Evolutionary conservation across 2,888 invertebrate species (phyloP), one percentile per base, ranked within the genome.

Genomic region (Operophtera brumata): DNA sequence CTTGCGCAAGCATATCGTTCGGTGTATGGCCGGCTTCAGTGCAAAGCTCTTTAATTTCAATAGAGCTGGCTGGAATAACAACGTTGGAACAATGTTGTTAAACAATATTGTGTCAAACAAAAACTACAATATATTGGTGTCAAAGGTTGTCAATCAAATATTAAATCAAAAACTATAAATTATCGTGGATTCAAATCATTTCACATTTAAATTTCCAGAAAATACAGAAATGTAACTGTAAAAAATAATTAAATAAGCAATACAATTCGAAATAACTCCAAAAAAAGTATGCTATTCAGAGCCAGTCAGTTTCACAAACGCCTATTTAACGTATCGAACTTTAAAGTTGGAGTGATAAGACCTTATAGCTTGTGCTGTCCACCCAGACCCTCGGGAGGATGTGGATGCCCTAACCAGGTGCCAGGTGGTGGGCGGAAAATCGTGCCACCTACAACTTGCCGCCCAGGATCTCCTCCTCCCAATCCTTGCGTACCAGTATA

Each of bases 401-500:
- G 76, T 44, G 75, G 76, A 1, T 78, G 80, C 40, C 67, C 73
- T 5, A 65, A 67, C 1, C 57, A 63, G 2, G 66, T 64, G 20
- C 77, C 77, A 0, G 75, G 78, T 5, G 70, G 70, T 6, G 71
- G 77, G 4, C 65, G 72, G 12, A 65, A 72, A 2, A 77, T 82
- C 40, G 66, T 68, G n/a, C 80, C 77, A 0, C 81, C 79, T 1
- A 46, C 69, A 0, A 71, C 65, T 46, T 81, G 81, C 69, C 70
- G 58, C 12, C 83, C 71, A 6, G 72, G 59, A n/a, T 75, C 65
- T 25, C 70, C 78, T 47, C 74, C 74, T 37, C 72, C 64, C n/a
- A 82, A 75, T 62, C 82, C 75, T 51, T 86, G 87, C 67, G 65
- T 68, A 1, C 88, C 88, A 1, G 59, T 39, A 14, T 79, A 59